A percentile compares a stretch with the other conserved stretches of the same genome.
phyloP scores from a whole-genome alignment of 2,113 vertebrate species.

The Struthio camelus region DNA sequence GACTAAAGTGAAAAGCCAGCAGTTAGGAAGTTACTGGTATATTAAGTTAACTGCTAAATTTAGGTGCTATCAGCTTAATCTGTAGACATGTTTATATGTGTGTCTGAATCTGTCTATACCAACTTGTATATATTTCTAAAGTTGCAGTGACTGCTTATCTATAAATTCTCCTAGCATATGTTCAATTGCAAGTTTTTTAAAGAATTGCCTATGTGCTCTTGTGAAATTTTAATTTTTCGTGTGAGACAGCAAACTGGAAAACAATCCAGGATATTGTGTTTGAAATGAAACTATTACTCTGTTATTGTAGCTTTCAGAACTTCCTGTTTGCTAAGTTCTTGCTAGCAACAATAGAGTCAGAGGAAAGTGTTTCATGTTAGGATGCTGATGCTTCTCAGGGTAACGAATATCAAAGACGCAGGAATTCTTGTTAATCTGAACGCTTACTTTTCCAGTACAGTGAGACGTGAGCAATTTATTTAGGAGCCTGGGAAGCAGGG shows the following conservation, averaged over 20 bases:
- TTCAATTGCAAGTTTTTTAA: too few relatives aligned
- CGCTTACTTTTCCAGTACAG: background rate
- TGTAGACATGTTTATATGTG: too few relatives aligned
- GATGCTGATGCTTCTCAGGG: background rate
- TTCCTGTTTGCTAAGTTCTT: too few relatives aligned
- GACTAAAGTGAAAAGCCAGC: background rate
- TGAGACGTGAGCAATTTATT: background rate
- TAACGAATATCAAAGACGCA: background rate
- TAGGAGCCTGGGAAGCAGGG: background rate
- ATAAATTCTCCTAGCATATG: too few relatives aligned
- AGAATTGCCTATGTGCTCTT: too few relatives aligned
- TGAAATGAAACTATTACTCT: too few relatives aligned
- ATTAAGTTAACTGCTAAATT: background rate
- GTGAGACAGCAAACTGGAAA: too few relatives aligned
- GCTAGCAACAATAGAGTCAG: background rate
- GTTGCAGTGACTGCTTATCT: background rate
- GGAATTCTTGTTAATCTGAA: background rate
- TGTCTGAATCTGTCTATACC: too few relatives aligned
- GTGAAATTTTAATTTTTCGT: too few relatives aligned
- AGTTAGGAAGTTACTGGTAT: background rate
- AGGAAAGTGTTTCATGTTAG: background rate
- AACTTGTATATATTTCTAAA: background rate
- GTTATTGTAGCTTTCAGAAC: too few relatives aligned
- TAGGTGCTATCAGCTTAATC: background rate
- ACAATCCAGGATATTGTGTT: too few relatives aligned